Evolutionary conservation across 2,113 vertebrate genomes (phyloP), one percentile per base, ranked within the genome.

Genomic region (Genyomyrus donnyi): DNA sequence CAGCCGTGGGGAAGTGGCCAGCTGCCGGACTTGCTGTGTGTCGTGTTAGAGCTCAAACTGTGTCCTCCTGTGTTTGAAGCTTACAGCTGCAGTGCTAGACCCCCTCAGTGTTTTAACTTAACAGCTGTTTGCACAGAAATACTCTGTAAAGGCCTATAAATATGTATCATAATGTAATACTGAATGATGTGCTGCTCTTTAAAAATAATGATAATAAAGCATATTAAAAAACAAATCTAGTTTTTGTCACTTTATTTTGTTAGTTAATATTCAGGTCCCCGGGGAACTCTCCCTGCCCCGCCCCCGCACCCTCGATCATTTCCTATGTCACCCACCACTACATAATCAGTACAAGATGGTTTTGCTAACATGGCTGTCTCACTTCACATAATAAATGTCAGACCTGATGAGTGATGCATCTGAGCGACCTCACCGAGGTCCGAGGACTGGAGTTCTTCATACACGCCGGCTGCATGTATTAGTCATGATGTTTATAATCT

Each of bases 171-270:
- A 94, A 94, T 96, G 95, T 94, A 91, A 93, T 93, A 95, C 93
- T 95, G 94, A 95, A 93, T 96, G 95, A 93, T 96, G 95, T 96
- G 94, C 94, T 94, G 95, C 95, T 96, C 95, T 94, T 91, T 95
- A 62, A 56, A 56, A 95, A 94, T 95, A 94, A 94, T 94, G 93
- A 94, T 94, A 93, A 94, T 94, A 91, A 96, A 96, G 90, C 89
- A 88, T 91, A 74, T 95, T 91, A 19, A 90, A 95, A 95, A 95
- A 89, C 93, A 92, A 85, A 91, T 89, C 92, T 88, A 91, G 91
- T 85, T 92, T 94, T 93, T 90, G 89, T 95, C 93, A 91, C 49
- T 90, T 93, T 93, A 93, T 94, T 93, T 93, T 92, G 88, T 90
- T 91, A 91, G 88, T 90, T 91, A 91, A 70, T 89, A 39, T 49